Evolutionary conservation across 2,888 invertebrate species (phyloP), one percentile per base, ranked within the genome.

Genomic region (Nudaria mundana): DNA sequence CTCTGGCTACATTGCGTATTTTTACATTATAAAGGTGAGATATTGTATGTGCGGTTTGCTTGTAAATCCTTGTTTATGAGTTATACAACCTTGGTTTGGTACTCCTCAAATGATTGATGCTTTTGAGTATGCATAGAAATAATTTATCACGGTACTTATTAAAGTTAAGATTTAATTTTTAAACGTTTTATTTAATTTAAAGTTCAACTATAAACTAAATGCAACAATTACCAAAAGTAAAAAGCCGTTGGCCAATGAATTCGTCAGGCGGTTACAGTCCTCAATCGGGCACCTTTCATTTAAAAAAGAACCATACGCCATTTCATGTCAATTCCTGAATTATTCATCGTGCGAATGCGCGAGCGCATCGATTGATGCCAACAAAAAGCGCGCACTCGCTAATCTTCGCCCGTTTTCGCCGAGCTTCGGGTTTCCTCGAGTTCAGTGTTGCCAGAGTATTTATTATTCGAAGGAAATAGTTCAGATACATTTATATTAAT

Each of bases 281-380:
- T 87, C 88, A 88, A 88, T 88, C 87, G 88, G 83, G 86, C 88
- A 87, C 88, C 88, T 87, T 88, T 85, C 82, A 80, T 84, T 85
- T 72, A 82, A 85, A 86, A 88, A 87, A 85, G 83, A 83, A 83
- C 85, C 85, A 86, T 87, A 87, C 88, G 88, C 87, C 86, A 88
- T 87, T 88, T 88, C 87, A 88, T 88, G 88, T 87, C 88, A 87
- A 86, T 86, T 87, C 86, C 84, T 88, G 88, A 88, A 88, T 88
- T 84, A 88, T 88, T 88, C 88, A 88, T 88, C 67, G 84, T 81
- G 84, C 85, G 86, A 87, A 85, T 86, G 88, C 85, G 82, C 81
- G 85, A 81, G 86, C 87, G 87, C 87, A 87, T 85, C 88, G 86
- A 88, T 88, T 88, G 87, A 88, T 86, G 85, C 86, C 85, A 82